Conservation (phyloP, 2,888 invertebrate genomes). For the Torymus texanus region DNA sequence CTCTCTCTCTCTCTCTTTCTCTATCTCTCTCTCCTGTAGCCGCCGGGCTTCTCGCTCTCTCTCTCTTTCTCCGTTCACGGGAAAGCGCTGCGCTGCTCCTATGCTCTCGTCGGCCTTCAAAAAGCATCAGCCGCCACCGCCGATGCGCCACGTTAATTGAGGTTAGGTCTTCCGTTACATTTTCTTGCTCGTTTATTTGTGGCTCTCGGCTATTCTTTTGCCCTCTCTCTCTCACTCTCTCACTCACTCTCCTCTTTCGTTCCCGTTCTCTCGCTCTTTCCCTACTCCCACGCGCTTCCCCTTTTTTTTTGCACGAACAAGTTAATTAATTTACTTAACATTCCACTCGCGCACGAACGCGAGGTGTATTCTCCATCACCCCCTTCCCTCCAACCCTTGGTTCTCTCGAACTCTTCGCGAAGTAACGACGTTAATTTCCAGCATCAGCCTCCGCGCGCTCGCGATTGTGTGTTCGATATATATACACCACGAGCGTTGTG, state of each 20-base stretch:
- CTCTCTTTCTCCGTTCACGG: slow-evolving; percentile 20
- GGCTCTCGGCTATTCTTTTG: slow-evolving; percentile 49
- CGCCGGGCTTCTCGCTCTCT: slow-evolving; percentile 10
- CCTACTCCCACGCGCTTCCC: background rate
- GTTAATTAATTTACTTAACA: slow-evolving; percentile 54
- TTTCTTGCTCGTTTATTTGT: slow-evolving; percentile 52
- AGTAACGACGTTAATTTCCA: slow-evolving; percentile 27
- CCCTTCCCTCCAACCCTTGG: too few species aligned
- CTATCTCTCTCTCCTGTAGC: background rate
- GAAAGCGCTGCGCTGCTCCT: slow-evolving; percentile 11
- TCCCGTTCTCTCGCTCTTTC: background rate
- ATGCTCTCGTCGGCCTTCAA: slow-evolving; percentile 31
- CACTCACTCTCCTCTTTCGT: background rate
- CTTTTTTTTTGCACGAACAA: slow-evolving; percentile 31
- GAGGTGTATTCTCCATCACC: too few species aligned
- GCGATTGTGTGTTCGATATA: too few species aligned
- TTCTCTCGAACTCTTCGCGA: background rate
- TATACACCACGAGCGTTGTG: too few species aligned
- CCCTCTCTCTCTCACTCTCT: background rate
- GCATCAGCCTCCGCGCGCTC: slow-evolving; percentile 22
- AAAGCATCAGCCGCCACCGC: slow-evolving; percentile 36
- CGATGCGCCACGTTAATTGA: slow-evolving; percentile 41
- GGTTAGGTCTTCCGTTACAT: slow-evolving; percentile 48
- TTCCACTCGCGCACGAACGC: background rate
- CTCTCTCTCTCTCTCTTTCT: background rate